Evolutionary conservation across 2,888 invertebrate species (phyloP).

Genomic region (Zele albiditarsus): DNA sequence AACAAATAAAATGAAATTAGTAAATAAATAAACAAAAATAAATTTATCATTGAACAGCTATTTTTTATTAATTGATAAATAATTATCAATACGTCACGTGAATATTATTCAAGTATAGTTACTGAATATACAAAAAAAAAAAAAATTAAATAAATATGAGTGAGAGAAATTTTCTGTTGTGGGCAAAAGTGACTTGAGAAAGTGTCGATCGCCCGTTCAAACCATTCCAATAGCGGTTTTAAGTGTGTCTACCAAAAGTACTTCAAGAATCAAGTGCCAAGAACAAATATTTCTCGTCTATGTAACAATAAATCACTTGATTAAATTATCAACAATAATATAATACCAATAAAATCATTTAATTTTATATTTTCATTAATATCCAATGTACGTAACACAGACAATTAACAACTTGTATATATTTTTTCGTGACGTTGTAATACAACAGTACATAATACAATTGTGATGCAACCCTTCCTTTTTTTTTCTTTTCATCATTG

Average conservation of each 20-base stretch:
- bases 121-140: neutral
- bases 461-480: neutral
- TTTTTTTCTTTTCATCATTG: too few relatives aligned
- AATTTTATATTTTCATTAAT: neutral
- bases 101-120: neutral
- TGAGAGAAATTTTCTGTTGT: constrained; percentile 25
- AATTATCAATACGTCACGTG: neutral
- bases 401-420: neutral
- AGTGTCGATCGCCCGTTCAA: constrained; percentile 56
- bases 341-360: too few relatives aligned
- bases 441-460: neutral
- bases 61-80: neutral
- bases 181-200: constrained; percentile 56
- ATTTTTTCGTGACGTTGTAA: neutral
- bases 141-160: neutral
- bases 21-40: too few relatives aligned
- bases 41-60: neutral
- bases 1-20: neutral
- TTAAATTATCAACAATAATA: neutral
- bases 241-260: constrained; percentile 33
- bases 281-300: neutral
- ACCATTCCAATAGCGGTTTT: constrained; percentile 51
- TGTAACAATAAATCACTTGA: neutral
- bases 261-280: constrained; percentile 20
- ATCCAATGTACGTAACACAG: neutral